Conservation (phyloP, 35 echinoderm and acorn worm species). For the Chiridota heheva region DNA sequence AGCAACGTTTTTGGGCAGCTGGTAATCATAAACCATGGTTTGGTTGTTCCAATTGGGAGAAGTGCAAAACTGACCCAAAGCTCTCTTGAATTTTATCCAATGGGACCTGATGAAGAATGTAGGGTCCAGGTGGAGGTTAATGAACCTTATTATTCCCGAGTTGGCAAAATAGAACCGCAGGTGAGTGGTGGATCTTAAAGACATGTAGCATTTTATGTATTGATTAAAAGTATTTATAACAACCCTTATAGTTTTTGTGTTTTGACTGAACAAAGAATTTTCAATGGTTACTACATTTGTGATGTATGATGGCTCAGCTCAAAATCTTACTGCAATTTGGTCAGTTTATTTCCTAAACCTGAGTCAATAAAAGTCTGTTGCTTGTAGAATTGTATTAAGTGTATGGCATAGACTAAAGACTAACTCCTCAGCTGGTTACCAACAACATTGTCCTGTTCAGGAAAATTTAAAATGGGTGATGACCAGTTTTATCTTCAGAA, state of each 20-base stretch:
- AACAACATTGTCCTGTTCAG: too few species aligned
- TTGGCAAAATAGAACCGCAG: constrained; percentile 85
- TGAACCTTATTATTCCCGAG: constrained; percentile 88
- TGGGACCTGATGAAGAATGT: constrained; percentile 56
- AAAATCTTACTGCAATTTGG: not conserved
- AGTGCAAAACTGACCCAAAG: constrained; percentile 60
- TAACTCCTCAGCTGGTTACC: too few species aligned
- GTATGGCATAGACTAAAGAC: too few species aligned
- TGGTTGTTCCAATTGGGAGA: constrained; percentile 88
- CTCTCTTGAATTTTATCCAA: constrained; percentile 51
- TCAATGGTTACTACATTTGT: not conserved
- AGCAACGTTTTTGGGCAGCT: constrained; percentile 74
- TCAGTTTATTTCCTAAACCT: not conserved
- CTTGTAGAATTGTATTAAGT: too few species aligned
- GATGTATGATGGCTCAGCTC: not conserved
- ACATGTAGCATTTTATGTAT: not conserved
- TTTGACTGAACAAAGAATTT: not conserved
- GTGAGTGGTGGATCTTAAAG: constrained; percentile 27
- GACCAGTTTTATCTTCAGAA: too few species aligned
- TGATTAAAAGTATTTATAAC: not conserved
- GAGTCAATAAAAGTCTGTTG: not conserved
- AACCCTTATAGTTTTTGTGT: not conserved
- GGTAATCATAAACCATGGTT: constrained; percentile 69
- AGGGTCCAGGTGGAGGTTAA: constrained; percentile 80
- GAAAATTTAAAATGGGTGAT: too few species aligned